A percentile compares a stretch with the other conserved stretches of the same genome.
Evolutionary conservation across 2,113 vertebrate genomes (phyloP).

Genomic region (Pterophyllum scalare): DNA sequence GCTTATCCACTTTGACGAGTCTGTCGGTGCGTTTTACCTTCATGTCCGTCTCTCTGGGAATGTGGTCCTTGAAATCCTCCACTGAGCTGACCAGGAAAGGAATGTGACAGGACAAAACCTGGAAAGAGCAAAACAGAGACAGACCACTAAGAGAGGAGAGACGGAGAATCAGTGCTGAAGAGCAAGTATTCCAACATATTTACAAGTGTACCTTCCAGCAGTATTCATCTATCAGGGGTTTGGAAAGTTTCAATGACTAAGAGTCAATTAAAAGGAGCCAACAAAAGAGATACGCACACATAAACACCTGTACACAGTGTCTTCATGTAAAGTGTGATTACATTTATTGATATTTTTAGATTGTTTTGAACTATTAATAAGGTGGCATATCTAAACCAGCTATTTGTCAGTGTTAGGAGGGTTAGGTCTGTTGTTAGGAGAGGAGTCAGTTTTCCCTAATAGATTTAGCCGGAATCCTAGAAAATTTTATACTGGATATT

Average conservation of each 20-base stretch:
- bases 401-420: not conserved
- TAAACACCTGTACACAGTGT: not conserved
- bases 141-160: not conserved
- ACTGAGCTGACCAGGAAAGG: slow-evolving; percentile 99
- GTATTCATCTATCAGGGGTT: not conserved
- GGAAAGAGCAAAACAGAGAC: not conserved
- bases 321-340: not conserved
- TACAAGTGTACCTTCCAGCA: not conserved
- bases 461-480: not conserved
- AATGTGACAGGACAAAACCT: slow-evolving; percentile 99
- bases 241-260: not conserved
- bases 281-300: not conserved
- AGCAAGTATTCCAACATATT: not conserved
- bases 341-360: not conserved
- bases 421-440: rapidly evolving
- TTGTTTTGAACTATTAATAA: not conserved
- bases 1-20: rapidly evolving
- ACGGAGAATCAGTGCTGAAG: not conserved
- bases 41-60: slow-evolving; percentile 99
- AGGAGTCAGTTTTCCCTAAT: not conserved
- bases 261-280: rapidly evolving
- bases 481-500: not conserved
- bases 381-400: rapidly evolving
- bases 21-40: slow-evolving; percentile 83
- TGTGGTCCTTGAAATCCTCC: slow-evolving; percentile 99